A percentile compares a stretch with the other conserved stretches of the same genome.
Evolutionary conservation across 2,113 vertebrate species (phyloP).

Genomic region (Podarcis cretensis): DNA sequence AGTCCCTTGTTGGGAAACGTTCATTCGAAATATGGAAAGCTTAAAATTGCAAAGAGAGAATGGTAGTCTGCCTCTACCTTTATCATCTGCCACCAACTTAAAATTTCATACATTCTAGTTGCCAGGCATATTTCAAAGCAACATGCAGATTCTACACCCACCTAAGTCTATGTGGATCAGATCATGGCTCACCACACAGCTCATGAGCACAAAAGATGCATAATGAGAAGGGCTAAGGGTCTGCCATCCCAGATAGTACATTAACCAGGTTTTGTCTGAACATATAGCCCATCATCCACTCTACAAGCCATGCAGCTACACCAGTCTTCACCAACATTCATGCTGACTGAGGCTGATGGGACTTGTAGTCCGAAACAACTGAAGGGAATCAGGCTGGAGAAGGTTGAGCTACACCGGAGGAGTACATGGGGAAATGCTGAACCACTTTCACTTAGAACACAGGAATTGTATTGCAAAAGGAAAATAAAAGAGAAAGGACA

Average conservation of each 20-base stretch:
- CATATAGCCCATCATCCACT: too few relatives aligned
- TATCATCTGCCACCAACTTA: too few relatives aligned
- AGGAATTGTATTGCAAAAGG: neutral
- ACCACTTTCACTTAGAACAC: neutral
- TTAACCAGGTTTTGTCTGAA: neutral
- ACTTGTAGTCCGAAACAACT: too few relatives aligned
- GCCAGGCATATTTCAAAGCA: neutral
- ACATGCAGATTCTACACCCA: neutral
- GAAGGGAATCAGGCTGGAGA: too few relatives aligned
- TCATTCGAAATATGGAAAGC: slow-evolving; percentile 10
- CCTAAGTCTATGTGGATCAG: neutral
- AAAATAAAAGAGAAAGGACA: neutral
- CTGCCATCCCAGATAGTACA: neutral
- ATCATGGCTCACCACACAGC: neutral
- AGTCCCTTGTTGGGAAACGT: slow-evolving; percentile 8
- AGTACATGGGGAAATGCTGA: too few relatives aligned
- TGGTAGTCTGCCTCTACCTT: neutral
- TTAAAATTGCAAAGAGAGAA: neutral
- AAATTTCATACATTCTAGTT: neutral
- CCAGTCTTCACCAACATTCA: too few relatives aligned
- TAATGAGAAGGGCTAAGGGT: too few relatives aligned
- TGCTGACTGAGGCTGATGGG: too few relatives aligned
- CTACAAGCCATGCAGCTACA: neutral
- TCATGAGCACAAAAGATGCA: neutral
- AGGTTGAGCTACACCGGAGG: neutral